These are phyloP conservation scores for Oceanodroma leucorhoa DNA, from an alignment of 2,797 vertebrate genomes.

Conservation along the genomic window DNA sequence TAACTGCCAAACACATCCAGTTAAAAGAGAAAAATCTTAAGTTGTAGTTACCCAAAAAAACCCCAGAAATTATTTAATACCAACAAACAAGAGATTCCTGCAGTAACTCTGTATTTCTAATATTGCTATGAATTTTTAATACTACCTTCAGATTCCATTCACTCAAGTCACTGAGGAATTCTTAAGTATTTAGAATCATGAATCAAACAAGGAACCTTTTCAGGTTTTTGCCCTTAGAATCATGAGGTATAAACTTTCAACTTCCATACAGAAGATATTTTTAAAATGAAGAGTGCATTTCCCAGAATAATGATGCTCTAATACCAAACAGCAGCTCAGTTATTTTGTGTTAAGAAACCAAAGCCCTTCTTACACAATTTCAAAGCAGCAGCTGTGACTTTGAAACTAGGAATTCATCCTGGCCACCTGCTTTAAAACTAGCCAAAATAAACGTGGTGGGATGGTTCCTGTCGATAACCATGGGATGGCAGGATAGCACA, in stretches of 20 bases:
- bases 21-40: background rate
- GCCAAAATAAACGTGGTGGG: constrained; percentile 52
- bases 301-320: constrained; percentile 67
- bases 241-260: constrained; percentile 41
- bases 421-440: constrained; percentile 61
- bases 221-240: constrained; percentile 31
- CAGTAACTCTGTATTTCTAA: background rate
- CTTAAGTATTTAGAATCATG: constrained; percentile 1
- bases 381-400: constrained; percentile 70
- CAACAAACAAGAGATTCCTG: background rate
- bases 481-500: constrained; percentile 33
- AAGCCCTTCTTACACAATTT: constrained; percentile 68
- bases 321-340: constrained; percentile 66
- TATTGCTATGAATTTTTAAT: background rate
- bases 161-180: background rate
- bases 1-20: background rate
- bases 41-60: background rate
- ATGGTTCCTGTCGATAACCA: constrained; percentile 26
- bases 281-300: constrained; percentile 48
- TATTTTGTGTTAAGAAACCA: constrained; percentile 64
- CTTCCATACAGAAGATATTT: constrained; percentile 51
- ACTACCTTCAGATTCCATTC: background rate
- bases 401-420: constrained; percentile 57
- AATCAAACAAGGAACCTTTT: constrained; percentile 7
- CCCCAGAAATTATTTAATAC: background rate